Base-by-base conservation (phyloP, 2,113 vertebrate species). In the Strix uralensis region DNA sequence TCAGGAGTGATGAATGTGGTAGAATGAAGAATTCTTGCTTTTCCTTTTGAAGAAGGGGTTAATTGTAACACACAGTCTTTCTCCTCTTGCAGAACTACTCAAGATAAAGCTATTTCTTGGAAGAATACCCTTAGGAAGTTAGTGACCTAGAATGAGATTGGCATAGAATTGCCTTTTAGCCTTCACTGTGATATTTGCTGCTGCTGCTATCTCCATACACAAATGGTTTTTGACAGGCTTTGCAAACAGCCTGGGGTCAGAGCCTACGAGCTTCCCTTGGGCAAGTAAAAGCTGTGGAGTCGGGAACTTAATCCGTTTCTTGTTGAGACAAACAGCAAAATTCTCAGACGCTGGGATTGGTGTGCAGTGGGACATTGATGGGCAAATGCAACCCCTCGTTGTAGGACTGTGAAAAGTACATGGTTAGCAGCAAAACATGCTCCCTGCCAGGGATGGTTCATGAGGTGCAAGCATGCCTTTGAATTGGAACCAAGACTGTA, bases 71-170 rank as follows among this genome's bases (percentile, higher is more conserved):
- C 69, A 13, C 17, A 14, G 59, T 58, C 65, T 90, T 20, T 87
- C 62, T 88, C 46, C 10, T 92, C 70, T 88, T 92, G 65, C 86
- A 79, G 92, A 87, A 29, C 63, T 89, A 22, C 88, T 91, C 80
- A 74, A 93, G 92, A 90, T 92, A 90, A 94, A 96, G 88, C 86
- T 89, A 18, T 91, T 96, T 97, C 96, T 97, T 96, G 91, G 96
- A 87, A 96, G 93, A 96, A 96, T 95, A 91, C 92, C 95, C 96
- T 88, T 86, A 96, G 94, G 94, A 96, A 96, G 70, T 86, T 82
- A 86, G 96, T 97, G 96, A 96, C 95, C 97, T 95, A 95, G 91
- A 96, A 96, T 92, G 49, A 91, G 95, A 69, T 95, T 94, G 91
- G 91, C 92, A 75, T n/a, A 86, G 94, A 91, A 89, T 93, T 96